Evolutionary conservation across 2,113 vertebrate species (phyloP).

Genomic region (Alethe castanea): DNA sequence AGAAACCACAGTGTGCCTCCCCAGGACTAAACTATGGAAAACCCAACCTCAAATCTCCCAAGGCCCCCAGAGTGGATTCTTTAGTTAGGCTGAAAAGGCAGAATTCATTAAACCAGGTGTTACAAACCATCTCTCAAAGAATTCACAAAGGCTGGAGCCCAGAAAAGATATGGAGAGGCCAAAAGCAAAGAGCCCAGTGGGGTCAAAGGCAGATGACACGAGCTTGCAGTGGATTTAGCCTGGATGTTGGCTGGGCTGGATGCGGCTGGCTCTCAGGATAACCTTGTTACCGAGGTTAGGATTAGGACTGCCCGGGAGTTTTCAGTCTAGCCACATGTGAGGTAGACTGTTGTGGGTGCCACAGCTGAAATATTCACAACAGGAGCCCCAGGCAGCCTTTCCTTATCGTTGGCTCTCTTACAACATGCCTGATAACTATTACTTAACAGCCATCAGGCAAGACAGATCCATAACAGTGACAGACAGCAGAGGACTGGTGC

Average conservation of each 20-base stretch:
- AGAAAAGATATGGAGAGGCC: not conserved
- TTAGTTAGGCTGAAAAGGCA: not conserved
- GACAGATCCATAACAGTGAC: not conserved
- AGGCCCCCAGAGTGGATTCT: not conserved
- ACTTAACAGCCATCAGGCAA: not conserved
- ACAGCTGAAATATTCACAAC: not conserved
- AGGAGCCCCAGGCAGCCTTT: not conserved
- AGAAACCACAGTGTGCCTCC: not conserved
- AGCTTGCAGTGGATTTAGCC: not conserved
- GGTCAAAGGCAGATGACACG: not conserved
- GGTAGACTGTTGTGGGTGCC: not conserved
- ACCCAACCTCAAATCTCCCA: not conserved
- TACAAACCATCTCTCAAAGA: not conserved
- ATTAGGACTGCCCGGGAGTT: not conserved
- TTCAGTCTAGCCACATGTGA: not conserved
- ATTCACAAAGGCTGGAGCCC: not conserved
- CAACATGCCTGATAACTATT: not conserved
- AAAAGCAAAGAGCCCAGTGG: not conserved
- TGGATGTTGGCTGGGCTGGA: not conserved
- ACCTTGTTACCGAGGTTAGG: not conserved
- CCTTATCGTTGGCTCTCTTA: not conserved
- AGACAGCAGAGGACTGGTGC: not conserved
- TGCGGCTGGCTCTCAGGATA: not conserved
- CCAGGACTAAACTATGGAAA: not conserved
- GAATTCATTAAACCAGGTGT: not conserved